phyloP scores from a whole-genome alignment of 2,113 vertebrate genomes.

The Cebus imitator region DNA sequence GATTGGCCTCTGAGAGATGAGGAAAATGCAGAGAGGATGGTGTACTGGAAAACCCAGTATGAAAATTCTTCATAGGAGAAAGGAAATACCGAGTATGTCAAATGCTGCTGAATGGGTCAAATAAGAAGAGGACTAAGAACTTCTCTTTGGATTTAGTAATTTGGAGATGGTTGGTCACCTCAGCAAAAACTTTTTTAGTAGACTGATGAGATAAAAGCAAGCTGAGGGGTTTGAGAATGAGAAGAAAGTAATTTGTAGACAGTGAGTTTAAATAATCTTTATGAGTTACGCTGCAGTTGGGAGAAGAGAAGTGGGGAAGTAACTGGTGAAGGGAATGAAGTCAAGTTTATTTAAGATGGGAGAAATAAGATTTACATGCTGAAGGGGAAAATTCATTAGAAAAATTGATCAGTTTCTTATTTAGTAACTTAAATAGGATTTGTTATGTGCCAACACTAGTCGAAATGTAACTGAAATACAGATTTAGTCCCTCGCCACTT shows the following conservation, averaged over 20 bases:
- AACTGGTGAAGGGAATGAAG: neutral
- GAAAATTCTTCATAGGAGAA: neutral
- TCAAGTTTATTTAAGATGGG: neutral
- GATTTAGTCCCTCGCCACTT: no score
- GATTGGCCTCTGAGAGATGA: neutral
- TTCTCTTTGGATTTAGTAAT: neutral
- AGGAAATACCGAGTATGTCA: neutral
- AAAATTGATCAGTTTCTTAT: neutral
- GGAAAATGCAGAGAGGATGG: neutral
- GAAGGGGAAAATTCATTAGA: neutral
- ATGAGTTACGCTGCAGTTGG: neutral
- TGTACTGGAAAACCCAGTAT: neutral
- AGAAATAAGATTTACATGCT: neutral
- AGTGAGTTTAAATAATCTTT: neutral
- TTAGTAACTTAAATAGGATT: neutral
- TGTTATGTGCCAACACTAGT: neutral
- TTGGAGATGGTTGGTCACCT: neutral
- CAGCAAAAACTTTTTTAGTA: neutral
- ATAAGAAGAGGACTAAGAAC: neutral
- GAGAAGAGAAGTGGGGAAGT: neutral
- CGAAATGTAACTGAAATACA: neutral
- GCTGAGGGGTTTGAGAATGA: neutral
- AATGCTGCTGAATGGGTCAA: neutral
- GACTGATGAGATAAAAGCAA: neutral
- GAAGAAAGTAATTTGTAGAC: neutral